Evolutionary conservation across 2,888 invertebrate genomes (phyloP), one percentile per base, ranked within the genome.

Genomic region (Microdon myrmicae): DNA sequence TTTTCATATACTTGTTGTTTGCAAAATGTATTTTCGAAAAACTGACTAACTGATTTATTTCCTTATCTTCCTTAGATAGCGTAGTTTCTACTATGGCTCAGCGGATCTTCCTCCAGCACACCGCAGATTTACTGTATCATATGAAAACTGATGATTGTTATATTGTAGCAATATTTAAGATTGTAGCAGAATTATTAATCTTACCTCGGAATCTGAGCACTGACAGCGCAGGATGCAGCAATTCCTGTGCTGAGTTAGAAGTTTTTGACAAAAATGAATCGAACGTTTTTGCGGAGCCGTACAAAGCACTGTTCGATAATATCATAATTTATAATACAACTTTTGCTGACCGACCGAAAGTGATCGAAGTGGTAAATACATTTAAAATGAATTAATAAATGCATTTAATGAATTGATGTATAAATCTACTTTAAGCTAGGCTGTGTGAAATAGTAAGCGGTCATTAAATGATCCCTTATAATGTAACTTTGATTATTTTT

Each of bases 201-300:
- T 43, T 23, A 17, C 56, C 53, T 54, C 48, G 66, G 1, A 59
- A 55, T 31, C 55, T 28, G 28, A 66, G 38, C 9, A 28, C 14
- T 4, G 53, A 26, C 7, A 48, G 55, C 16, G 55, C 19, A 17
- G 37, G 44, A 3, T 59, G 32, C 8, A 8, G 34, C 37, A 22
- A 8, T 17, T 49, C 45, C 5, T 3, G 10, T 2, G 20, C 25
- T 2, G 71, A 72, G 34, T 61, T 69, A 1, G 74, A 76, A 13
- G 61, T 79, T 8, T 79, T 79, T 41, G 76, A 78, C 43, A 75
- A 73, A 37, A 74, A 75, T 48, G 79, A 78, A 39, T 59, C 72
- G 6, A 79, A 79, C 61, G 68, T 71, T 2, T 79, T 74, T 51
- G 75, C 74, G 7, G 79, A 79, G 48, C 74, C 75, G 0, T 20